Evolutionary conservation across 1,140 invertebrate genomes (phyloP), one percentile per base, ranked within the genome.

Genomic region (Drosophila cardini): DNA sequence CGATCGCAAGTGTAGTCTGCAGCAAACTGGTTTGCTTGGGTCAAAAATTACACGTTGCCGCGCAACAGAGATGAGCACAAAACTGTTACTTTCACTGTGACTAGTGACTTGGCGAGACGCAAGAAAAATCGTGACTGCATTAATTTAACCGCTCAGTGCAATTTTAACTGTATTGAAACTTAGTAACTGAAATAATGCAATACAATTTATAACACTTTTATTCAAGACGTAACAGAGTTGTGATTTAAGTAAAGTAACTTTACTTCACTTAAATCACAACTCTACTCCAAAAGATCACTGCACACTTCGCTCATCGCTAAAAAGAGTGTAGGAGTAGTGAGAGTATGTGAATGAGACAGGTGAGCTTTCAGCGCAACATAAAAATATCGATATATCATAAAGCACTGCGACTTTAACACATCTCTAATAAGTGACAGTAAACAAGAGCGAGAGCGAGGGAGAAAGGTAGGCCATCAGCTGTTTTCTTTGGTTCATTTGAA

Each of bases 1-100:
- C 60, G 77, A 63, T 53, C 64, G 55, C 32, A 50, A 48, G 38
- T 58, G 16, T 11, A n/a, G 63, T 78, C 45, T 76, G 64, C 64
- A 71, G 53, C 70, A 45, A 81, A 86, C 83, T 82, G 69, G 75
- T 43, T 46, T 46, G 58, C 32, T 86, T 75, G 75, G 42, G 21
- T 26, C 56, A 53, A 13, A 26, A 34, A 2, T 69, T 61, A 15
- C 10, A 55, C 48, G 11, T 10, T 32, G 13, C 34, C 16, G 60
- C 46, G 10, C 13, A 13, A 45, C 30, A 45, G 63, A 38, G 55
- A 50, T 58, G 70, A 13, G 62, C 61, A 65, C 4, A 11, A 9
- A 36, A 18, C 36, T 13, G 62, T 67, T 5, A 72, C 45, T 57
- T 9, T 13, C 13, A 36, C 43, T n/a, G n/a, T n/a, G 2, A 34